Percentiles rank a stretch among this genome's conserved stretches.
Evolutionary conservation across 2,888 invertebrate species (phyloP).

Genomic region (Tridacna crocea): DNA sequence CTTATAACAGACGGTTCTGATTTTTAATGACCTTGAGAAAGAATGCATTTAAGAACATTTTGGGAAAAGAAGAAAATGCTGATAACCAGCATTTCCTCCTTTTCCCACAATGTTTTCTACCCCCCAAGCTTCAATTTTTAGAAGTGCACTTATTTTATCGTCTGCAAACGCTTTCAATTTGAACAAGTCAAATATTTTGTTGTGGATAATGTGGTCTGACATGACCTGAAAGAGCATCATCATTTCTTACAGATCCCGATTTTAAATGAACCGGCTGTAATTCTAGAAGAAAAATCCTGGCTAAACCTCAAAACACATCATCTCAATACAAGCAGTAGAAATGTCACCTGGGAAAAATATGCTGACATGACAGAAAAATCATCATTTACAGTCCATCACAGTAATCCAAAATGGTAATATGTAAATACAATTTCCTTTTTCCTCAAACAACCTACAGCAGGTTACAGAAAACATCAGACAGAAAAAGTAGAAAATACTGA

Average conservation of each 20-base stretch:
- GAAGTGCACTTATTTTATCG: too few relatives aligned
- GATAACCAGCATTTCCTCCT: background rate
- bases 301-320: conserved; percentile 50
- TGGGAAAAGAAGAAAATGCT: conserved; percentile 8
- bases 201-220: too few relatives aligned
- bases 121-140: too few relatives aligned
- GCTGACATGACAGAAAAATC: conserved; percentile 69
- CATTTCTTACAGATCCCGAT: conserved; percentile 55
- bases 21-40: too few relatives aligned
- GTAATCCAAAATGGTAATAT: conserved; percentile 66
- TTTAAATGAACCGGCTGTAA: conserved; percentile 65
- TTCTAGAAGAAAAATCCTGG: conserved; percentile 71
- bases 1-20: too few relatives aligned
- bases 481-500: too few relatives aligned
- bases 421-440: too few relatives aligned
- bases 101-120: conserved; percentile 7
- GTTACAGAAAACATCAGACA: too few relatives aligned
- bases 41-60: too few relatives aligned
- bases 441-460: too few relatives aligned
- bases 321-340: conserved; percentile 61
- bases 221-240: background rate
- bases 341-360: conserved; percentile 69
- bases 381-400: conserved; percentile 49
- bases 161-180: too few relatives aligned
- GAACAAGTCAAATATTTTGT: too few relatives aligned